Evolutionary conservation across 1,140 invertebrate species (phyloP).

Genomic region (Periplaneta americana): DNA sequence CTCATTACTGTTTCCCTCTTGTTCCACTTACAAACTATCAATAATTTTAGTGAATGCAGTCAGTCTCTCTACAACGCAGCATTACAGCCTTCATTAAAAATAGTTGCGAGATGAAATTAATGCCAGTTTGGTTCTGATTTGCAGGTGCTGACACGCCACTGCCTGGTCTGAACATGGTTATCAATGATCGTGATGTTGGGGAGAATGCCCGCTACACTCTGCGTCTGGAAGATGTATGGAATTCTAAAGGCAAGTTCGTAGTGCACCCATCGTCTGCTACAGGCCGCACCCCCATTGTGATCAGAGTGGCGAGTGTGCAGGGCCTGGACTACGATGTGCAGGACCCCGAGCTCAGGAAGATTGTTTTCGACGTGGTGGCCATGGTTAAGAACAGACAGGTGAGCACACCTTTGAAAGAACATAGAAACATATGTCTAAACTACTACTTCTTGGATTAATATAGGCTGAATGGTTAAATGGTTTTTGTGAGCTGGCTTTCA

Average conservation of each 20-base stretch:
- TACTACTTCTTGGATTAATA: no score
- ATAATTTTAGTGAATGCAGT: no score
- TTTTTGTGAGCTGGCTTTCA: no score
- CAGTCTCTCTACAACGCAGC: no score
- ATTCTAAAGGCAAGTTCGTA: constrained; percentile 53
- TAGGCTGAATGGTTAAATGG: no score
- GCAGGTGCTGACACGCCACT: constrained; percentile 39
- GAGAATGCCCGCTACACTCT: constrained; percentile 69
- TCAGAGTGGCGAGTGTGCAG: constrained; percentile 58
- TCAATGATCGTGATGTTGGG: constrained; percentile 67
- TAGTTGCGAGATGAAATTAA: no score
- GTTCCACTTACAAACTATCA: no score
- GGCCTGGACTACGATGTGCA: constrained; percentile 66
- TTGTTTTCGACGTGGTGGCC: constrained; percentile 68
- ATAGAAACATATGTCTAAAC: no score
- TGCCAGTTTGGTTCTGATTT: constrained; percentile 7
- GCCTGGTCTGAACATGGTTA: constrained; percentile 63
- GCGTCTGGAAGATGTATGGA: constrained; percentile 50
- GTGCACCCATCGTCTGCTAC: constrained; percentile 61
- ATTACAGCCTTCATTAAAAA: no score
- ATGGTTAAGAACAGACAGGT: constrained; percentile 40
- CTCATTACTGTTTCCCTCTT: no score
- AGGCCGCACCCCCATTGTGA: constrained; percentile 66
- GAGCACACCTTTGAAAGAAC: no score
- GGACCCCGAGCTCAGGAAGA: constrained; percentile 46